Evolutionary conservation across 2,888 invertebrate species (phyloP).

Genomic region (Mamestra brassicae): DNA sequence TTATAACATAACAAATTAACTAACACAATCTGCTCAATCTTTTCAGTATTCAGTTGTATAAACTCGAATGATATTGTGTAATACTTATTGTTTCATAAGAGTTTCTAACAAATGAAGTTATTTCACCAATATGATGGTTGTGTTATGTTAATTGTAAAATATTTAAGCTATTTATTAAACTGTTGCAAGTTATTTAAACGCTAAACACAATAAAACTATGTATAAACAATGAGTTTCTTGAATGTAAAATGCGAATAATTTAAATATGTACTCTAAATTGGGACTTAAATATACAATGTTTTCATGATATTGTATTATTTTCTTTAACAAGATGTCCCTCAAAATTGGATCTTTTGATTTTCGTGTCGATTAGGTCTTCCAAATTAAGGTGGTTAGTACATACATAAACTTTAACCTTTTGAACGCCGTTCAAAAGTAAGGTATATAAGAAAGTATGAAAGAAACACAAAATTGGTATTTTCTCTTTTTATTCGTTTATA

Average conservation of each 20-base stretch:
- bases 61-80: slow-evolving; percentile 30
- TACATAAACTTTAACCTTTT: too few species aligned
- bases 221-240: slow-evolving; percentile 58
- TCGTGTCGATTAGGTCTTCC: too few species aligned
- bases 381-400: too few species aligned
- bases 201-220: slow-evolving; percentile 56
- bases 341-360: too few species aligned
- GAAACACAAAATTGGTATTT: slow-evolving; percentile 40
- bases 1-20: neutral
- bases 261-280: slow-evolving; percentile 62
- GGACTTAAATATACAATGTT: slow-evolving; percentile 84
- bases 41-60: slow-evolving; percentile 21
- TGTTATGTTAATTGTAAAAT: slow-evolving; percentile 72
- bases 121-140: slow-evolving; percentile 75
- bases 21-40: slow-evolving; percentile 5
- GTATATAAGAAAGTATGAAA: neutral
- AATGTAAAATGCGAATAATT: slow-evolving; percentile 59
- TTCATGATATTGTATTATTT: slow-evolving; percentile 70
- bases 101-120: slow-evolving; percentile 61
- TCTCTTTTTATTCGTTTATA: slow-evolving; percentile 51
- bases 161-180: slow-evolving; percentile 69
- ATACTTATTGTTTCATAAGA: slow-evolving; percentile 61
- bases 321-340: neutral
- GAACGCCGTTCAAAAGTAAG: too few species aligned
- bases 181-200: slow-evolving; percentile 69